Evolutionary conservation across 2,888 invertebrate genomes (phyloP), one percentile per base, ranked within the genome.

Genomic region (Calliopum simillimum): DNA sequence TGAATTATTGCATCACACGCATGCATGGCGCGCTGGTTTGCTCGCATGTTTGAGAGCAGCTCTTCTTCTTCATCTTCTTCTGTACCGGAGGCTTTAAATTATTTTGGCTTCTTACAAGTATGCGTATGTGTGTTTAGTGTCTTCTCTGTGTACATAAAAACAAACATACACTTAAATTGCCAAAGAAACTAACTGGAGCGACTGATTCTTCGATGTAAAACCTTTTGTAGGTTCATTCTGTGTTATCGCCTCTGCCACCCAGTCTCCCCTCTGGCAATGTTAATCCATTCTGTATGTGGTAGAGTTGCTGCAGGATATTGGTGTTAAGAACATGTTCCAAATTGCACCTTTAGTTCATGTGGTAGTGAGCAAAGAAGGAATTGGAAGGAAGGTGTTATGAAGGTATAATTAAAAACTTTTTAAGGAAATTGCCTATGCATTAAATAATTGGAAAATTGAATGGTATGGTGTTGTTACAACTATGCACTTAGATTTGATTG

Each of bases 1-100:
- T 80, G 79, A 80, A 81, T 80, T 80, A 80, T 80, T 80, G 78
- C 81, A 80, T 80, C 79, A 80, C 79, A 80, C 79, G 79, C 80
- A 80, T 78, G 81, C 61, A 41, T 61, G 61, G 23, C 19, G 61
- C 46, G 16, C 21, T 14, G 6, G 23, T 25, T 5, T 14, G 25
- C 55, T 11, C 55, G 23, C 55, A 23, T 53, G 53, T 53, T 33
- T 33, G 33, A 5, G 8, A 33, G 33, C 33, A 33, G 33, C 33
- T n/a, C n/a, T 33, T 33, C 33, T 33, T 33, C 8, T 33, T n/a
- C n/a, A n/a, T n/a, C n/a, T n/a, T n/a, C 49, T 53, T 14, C 21
- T 14, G 23, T 23, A 23, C 13, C 23, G 23, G 23, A 53, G 11
- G 53, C 21, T 11, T 23, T 53, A 23, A 12, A 21, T 21, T 58